A percentile compares a stretch with the other conserved stretches of the same genome.
phyloP scores from a whole-genome alignment of 2,888 invertebrate genomes.

The Eupithecia subfuscata region DNA sequence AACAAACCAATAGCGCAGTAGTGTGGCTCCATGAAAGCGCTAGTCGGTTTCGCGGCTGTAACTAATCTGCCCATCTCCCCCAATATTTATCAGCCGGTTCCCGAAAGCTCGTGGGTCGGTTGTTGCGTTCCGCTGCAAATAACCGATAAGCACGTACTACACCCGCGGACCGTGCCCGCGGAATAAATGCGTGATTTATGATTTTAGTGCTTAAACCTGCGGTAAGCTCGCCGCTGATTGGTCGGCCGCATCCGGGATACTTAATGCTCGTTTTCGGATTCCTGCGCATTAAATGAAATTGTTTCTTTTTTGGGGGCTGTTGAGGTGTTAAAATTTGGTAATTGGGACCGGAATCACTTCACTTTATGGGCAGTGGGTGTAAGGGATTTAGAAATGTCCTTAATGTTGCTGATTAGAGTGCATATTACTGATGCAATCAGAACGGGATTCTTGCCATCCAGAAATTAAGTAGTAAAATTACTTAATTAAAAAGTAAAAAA shows the following conservation, averaged over 20 bases:
- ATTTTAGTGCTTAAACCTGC: constrained; percentile 64
- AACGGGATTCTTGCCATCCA: neutral
- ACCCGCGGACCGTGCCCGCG: constrained; percentile 68
- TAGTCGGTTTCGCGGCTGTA: constrained; percentile 27
- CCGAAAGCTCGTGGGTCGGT: constrained; percentile 57
- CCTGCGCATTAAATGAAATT: constrained; percentile 33
- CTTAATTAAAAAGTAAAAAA: no score
- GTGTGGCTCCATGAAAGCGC: neutral
- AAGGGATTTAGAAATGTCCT: neutral
- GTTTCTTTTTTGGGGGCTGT: constrained; percentile 22
- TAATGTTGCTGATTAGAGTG: constrained; percentile 7
- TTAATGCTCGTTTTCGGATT: constrained; percentile 40
- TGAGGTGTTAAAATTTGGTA: constrained; percentile 38
- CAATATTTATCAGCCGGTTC: constrained; percentile 77
- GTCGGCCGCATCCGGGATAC: constrained; percentile 56
- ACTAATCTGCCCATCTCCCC: constrained; percentile 50
- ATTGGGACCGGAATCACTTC: constrained; percentile 31
- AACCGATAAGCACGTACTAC: constrained; percentile 79
- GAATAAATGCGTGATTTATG: constrained; percentile 82
- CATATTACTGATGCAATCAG: constrained; percentile 22
- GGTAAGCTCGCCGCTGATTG: constrained; percentile 53
- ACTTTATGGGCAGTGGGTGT: constrained; percentile 16
- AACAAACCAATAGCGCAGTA: neutral
- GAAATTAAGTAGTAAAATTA: neutral
- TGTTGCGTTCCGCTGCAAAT: constrained; percentile 70